Evolutionary conservation across 2,797 vertebrate species (phyloP).

Genomic region (Chaetophractus vellerosus): DNA sequence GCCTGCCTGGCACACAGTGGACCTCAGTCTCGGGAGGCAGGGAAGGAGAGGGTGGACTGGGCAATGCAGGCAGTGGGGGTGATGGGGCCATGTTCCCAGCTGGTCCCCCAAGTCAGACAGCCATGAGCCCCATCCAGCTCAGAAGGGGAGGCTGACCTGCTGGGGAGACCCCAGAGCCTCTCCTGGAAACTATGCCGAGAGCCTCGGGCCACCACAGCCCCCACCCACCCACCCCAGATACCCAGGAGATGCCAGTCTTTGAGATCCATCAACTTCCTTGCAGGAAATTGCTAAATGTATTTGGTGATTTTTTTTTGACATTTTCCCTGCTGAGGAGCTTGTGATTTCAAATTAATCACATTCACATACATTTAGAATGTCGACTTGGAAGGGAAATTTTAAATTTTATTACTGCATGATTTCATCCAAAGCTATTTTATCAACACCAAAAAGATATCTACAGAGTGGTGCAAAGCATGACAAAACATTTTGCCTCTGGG

Average conservation of each 20-base stretch:
- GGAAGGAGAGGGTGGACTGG: not conserved
- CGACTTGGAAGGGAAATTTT: constrained; percentile 33
- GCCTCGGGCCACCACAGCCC: fast-evolving
- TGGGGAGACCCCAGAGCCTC: fast-evolving
- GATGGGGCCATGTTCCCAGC: not conserved
- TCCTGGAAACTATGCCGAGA: not conserved
- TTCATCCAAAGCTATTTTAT: constrained; percentile 46
- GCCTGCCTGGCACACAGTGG: not conserved
- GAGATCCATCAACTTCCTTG: not conserved
- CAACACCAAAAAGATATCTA: not conserved
- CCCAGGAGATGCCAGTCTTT: not conserved
- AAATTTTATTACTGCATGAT: constrained; percentile 61
- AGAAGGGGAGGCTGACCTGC: not conserved
- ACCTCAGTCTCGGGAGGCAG: not conserved
- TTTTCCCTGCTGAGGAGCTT: not conserved
- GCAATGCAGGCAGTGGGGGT: not conserved
- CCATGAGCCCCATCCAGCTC: not conserved
- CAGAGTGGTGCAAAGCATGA: not conserved
- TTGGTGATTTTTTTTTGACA: constrained; percentile 20
- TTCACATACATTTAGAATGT: constrained; percentile 51
- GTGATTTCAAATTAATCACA: constrained; percentile 56
- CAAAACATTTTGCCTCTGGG: not conserved
- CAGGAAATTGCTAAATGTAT: constrained; percentile 35
- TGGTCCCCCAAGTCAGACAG: not conserved
- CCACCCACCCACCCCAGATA: not conserved